Conservation (phyloP, 2,888 invertebrate species). For the Lingula anatina region DNA sequence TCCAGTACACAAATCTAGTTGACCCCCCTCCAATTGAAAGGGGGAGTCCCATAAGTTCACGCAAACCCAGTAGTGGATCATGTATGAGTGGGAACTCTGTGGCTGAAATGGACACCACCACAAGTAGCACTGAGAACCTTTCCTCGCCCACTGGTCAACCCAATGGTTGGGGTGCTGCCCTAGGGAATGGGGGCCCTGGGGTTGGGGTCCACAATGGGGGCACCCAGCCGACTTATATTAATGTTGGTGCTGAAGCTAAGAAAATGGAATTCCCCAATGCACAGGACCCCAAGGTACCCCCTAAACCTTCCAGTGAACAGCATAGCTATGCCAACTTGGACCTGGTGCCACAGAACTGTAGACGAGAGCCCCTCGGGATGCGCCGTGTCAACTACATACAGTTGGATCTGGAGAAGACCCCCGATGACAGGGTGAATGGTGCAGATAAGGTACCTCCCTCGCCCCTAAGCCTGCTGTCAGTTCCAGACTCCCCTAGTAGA, state of each 20-base stretch:
- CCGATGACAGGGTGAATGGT: constrained; percentile 16
- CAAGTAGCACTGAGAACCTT: no score
- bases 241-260: neutral
- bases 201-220: neutral
- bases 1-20: neutral
- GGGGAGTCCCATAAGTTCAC: neutral
- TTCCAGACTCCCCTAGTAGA: constrained; percentile 34
- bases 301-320: neutral
- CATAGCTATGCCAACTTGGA: constrained; percentile 22
- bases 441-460: constrained; percentile 24
- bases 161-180: no score
- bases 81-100: neutral
- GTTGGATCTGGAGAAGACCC: constrained; percentile 26
- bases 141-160: no score
- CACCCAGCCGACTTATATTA: neutral
- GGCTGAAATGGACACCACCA: neutral
- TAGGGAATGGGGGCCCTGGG: no score
- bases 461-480: constrained; percentile 23
- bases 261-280: no score
- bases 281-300: neutral
- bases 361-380: constrained; percentile 9
- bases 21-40: neutral
- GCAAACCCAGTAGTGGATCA: neutral
- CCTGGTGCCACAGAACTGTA: constrained; percentile 4
- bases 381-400: constrained; percentile 33